Percentiles rank a stretch among this genome's conserved stretches.
Conservation (phyloP, 2,888 invertebrate species). For the Drosophila longiperda region DNA sequence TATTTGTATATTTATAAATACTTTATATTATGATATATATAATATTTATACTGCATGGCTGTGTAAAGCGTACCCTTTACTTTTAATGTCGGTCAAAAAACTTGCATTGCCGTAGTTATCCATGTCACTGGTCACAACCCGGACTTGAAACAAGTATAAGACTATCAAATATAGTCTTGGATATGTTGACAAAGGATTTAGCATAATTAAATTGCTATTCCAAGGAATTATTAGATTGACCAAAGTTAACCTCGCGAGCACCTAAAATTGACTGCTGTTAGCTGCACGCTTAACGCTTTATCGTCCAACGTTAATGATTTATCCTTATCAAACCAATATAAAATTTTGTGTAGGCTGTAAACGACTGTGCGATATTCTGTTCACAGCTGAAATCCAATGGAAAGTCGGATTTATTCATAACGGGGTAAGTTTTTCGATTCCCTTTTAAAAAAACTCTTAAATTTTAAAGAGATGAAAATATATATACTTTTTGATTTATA, state of each 20-base stretch:
- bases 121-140: constrained; percentile 15
- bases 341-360: not conserved
- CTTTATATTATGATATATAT: not conserved
- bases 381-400: not conserved
- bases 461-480: not conserved
- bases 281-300: not conserved
- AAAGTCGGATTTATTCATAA: not conserved
- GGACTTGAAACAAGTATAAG: constrained; percentile 28
- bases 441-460: not conserved
- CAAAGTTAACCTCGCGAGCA: constrained; percentile 26
- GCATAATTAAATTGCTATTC: constrained; percentile 32
- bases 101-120: not conserved
- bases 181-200: constrained; percentile 10
- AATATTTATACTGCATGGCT: constrained; percentile 33
- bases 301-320: constrained; percentile 16
- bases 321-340: constrained; percentile 28
- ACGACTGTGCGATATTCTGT: not conserved
- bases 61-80: constrained; percentile 5
- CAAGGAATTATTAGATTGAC: not conserved
- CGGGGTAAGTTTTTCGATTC: not conserved
- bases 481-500: not conserved
- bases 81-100: not conserved
- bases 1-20: not conserved
- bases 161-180: constrained; percentile 12
- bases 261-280: constrained; percentile 26